These are phyloP conservation scores for Battus philenor DNA, from an alignment of 1,140 invertebrate genomes.

Conservation along the genomic window DNA sequence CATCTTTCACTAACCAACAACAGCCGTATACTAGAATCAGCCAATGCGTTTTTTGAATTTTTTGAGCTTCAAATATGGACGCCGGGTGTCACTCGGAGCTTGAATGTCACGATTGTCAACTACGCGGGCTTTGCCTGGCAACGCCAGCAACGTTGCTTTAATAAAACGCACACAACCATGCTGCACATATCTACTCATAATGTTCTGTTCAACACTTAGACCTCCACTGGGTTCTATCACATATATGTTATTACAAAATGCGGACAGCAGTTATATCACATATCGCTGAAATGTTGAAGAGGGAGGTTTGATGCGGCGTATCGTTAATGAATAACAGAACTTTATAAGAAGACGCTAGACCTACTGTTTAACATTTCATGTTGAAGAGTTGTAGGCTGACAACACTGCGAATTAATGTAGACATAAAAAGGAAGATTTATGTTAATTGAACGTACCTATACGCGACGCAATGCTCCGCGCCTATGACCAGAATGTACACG, in stretches of 20 bases:
- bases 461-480: constrained; percentile 33
- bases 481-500: constrained; percentile 72
- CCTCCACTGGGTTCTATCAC: constrained; percentile 9
- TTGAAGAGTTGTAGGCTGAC: constrained; percentile 20
- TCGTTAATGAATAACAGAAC: constrained; percentile 14
- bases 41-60: constrained; percentile 60
- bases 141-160: background rate
- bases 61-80: constrained; percentile 53
- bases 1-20: constrained; percentile 74
- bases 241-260: background rate
- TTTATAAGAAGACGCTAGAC: constrained; percentile 9
- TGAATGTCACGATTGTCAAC: constrained; percentile 39
- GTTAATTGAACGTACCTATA: constrained; percentile 43
- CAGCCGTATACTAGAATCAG: constrained; percentile 74
- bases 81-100: constrained; percentile 34
- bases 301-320: background rate
- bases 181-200: constrained; percentile 16
- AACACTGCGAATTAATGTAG: constrained; percentile 11
- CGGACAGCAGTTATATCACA: background rate
- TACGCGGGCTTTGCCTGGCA: constrained; percentile 21
- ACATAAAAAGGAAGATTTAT: constrained; percentile 17
- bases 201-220: constrained; percentile 17
- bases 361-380: constrained; percentile 19
- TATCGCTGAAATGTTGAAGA: constrained; percentile 1
- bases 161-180: constrained; percentile 7